These are phyloP conservation scores for Hoplodrina ambigua DNA, from an alignment of 2,888 invertebrate genomes.

Conservation along the genomic window DNA sequence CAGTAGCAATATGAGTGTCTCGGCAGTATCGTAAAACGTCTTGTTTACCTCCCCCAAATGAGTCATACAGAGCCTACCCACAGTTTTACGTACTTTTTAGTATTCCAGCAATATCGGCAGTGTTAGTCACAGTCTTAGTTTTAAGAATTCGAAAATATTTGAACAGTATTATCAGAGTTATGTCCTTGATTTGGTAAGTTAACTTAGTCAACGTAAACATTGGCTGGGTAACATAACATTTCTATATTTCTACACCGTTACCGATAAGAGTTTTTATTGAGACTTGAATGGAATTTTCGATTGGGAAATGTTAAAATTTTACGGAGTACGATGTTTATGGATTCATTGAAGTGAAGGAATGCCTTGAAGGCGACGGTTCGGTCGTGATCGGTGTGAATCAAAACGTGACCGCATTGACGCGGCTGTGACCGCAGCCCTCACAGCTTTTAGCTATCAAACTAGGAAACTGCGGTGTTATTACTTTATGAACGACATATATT, in stretches of 20 bases:
- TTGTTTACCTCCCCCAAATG: slow-evolving; percentile 71
- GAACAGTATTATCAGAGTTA: slow-evolving; percentile 36
- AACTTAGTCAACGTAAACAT: slow-evolving; percentile 48
- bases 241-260: slow-evolving; percentile 26
- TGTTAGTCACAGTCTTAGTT: slow-evolving; percentile 48
- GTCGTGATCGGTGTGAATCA: slow-evolving; percentile 66
- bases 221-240: slow-evolving; percentile 16
- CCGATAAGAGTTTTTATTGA: slow-evolving; percentile 21
- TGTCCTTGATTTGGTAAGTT: slow-evolving; percentile 53
- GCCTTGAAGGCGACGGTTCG: slow-evolving; percentile 41
- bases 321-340: background rate
- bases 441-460: slow-evolving; percentile 56
- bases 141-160: slow-evolving; percentile 48
- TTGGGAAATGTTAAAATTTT: slow-evolving; percentile 8
- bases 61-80: slow-evolving; percentile 60
- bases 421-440: slow-evolving; percentile 40
- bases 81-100: slow-evolving; percentile 44
- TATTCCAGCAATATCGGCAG: slow-evolving; percentile 37
- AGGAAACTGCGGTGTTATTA: slow-evolving; percentile 65
- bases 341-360: slow-evolving; percentile 65
- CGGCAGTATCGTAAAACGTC: slow-evolving; percentile 68
- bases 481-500: slow-evolving; percentile 48
- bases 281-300: slow-evolving; percentile 6
- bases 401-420: slow-evolving; percentile 65
- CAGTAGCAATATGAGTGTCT: slow-evolving; percentile 62